Evolutionary conservation across 2,113 vertebrate genomes (phyloP).

Genomic region (Chlorodrepanis virens): DNA sequence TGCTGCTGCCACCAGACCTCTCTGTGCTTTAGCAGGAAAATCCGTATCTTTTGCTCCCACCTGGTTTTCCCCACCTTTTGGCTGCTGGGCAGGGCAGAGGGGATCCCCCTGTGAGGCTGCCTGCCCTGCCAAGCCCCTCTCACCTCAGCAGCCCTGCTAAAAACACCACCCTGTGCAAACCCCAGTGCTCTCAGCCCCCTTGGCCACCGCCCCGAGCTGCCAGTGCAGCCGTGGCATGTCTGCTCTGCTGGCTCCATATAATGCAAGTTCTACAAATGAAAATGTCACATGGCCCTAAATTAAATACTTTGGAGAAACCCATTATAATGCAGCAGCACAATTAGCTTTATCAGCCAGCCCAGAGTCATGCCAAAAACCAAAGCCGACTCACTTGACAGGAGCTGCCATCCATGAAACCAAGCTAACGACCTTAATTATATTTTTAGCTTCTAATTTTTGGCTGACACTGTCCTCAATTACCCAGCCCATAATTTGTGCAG

Average conservation of each 20-base stretch:
- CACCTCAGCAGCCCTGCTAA: background rate
- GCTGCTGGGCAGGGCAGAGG: background rate
- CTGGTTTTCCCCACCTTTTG: background rate
- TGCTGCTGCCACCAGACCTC: background rate
- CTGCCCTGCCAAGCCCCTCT: background rate
- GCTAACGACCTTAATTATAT: constrained; percentile 48
- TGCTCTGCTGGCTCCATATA: constrained; percentile 26
- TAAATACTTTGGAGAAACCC: constrained; percentile 32
- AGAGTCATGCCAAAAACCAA: constrained; percentile 45
- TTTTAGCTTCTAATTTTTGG: constrained; percentile 61
- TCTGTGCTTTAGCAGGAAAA: background rate
- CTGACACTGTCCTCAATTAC: constrained; percentile 32
- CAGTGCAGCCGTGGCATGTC: background rate
- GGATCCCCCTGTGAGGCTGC: background rate
- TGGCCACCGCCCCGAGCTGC: background rate
- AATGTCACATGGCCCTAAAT: constrained; percentile 20
- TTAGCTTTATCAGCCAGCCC: constrained; percentile 51
- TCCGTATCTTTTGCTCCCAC: background rate
- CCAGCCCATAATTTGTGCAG: constrained; percentile 28
- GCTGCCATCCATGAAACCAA: constrained; percentile 51
- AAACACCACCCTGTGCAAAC: background rate
- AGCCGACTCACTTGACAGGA: constrained; percentile 43
- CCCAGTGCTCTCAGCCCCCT: background rate
- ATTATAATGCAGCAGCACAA: constrained; percentile 32
- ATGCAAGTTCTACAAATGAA: background rate